Percentiles rank a stretch among this genome's conserved stretches.
Evolutionary conservation across 1,140 invertebrate genomes (phyloP).

Genomic region (Zaprionus davidi): DNA sequence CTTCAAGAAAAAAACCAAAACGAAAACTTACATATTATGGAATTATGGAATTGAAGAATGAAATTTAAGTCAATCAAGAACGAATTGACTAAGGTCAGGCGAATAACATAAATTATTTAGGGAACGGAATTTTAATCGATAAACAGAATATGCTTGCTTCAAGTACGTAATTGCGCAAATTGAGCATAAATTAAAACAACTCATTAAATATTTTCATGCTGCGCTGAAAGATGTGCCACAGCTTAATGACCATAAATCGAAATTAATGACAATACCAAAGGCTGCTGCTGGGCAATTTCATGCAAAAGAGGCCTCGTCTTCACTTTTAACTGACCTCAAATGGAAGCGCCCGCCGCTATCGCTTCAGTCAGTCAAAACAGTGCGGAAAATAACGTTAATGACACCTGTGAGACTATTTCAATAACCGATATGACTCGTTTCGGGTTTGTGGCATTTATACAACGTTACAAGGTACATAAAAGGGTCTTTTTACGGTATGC

Average conservation of each 20-base stretch:
- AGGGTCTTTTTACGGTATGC: too few relatives aligned
- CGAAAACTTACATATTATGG: conserved; percentile 32
- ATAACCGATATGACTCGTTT: conserved; percentile 76
- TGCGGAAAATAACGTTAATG: conserved; percentile 68
- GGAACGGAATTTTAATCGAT: conserved; percentile 64
- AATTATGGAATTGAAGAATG: conserved; percentile 54
- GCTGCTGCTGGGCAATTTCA: conserved; percentile 16
- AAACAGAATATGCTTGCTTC: not conserved
- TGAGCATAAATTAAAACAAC: conserved; percentile 72
- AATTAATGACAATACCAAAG: conserved; percentile 73
- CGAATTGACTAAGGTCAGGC: not conserved
- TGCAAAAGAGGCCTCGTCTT: conserved; percentile 16
- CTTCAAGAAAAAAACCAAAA: conserved; percentile 49
- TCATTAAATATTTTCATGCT: conserved; percentile 73
- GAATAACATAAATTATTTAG: conserved; percentile 66
- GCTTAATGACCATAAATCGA: conserved; percentile 82
- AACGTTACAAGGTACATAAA: conserved; percentile 25
- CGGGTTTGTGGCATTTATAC: conserved; percentile 32
- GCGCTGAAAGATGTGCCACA: conserved; percentile 59
- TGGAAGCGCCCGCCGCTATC: conserved; percentile 52
- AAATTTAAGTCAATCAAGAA: conserved; percentile 57
- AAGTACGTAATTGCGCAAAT: conserved; percentile 35
- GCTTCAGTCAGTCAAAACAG: conserved; percentile 26
- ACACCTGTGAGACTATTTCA: conserved; percentile 81
- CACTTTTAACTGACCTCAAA: conserved; percentile 62